phyloP scores from a whole-genome alignment of 2,888 invertebrate genomes.

The Lucinisca nassula region DNA sequence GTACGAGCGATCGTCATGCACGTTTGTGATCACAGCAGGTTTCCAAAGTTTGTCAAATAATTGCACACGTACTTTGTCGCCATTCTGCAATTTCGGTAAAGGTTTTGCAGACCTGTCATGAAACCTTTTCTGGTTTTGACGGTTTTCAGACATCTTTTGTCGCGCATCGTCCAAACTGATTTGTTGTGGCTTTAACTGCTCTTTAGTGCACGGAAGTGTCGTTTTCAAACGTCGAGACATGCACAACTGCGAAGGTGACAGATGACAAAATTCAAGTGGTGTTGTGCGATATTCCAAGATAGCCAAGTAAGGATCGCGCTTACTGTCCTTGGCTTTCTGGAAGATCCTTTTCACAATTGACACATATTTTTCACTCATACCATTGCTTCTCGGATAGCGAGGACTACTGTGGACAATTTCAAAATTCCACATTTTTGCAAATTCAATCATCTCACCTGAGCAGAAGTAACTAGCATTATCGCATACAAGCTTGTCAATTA shows the following conservation, averaged over 20 bases:
- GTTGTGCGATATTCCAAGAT: not conserved
- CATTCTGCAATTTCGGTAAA: not conserved
- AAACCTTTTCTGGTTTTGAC: not conserved
- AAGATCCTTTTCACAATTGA: conserved; percentile 3
- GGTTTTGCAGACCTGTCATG: not conserved
- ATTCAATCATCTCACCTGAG: not conserved
- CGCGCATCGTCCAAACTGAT: not conserved
- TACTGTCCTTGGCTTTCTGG: not conserved
- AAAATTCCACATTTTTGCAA: conserved; percentile 20
- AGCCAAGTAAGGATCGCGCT: not conserved
- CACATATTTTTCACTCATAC: not conserved
- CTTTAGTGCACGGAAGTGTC: not conserved
- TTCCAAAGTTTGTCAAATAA: not conserved
- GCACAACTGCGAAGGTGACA: not conserved
- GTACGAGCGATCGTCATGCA: not conserved
- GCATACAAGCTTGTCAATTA: not conserved
- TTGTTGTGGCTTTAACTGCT: not conserved
- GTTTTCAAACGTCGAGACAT: not conserved
- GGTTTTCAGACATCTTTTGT: not conserved
- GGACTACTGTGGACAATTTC: conserved; percentile 4
- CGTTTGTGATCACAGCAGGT: not conserved
- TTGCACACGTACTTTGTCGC: not conserved
- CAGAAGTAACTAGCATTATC: conserved; percentile 11
- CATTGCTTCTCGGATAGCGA: too few species aligned
- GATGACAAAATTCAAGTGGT: not conserved